Conservation (phyloP, 1,140 invertebrate species). For the Littorina saxatilis region DNA sequence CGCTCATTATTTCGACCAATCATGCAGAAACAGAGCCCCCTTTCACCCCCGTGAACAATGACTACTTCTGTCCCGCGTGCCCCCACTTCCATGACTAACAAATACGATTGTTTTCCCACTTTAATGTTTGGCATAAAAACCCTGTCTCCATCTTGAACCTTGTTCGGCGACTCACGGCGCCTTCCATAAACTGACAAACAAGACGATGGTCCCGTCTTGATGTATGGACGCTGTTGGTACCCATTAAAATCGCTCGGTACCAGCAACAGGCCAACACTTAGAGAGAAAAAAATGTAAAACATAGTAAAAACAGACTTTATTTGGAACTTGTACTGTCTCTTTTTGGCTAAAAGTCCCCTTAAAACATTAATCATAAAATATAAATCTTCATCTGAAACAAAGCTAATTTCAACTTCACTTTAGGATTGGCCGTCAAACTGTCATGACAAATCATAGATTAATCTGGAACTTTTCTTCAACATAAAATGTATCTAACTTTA, state of each 20-base stretch:
- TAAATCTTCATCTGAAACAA: too few species aligned
- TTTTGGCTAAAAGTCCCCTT: too few species aligned
- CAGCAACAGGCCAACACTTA: constrained; percentile 14
- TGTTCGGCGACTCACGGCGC: not conserved
- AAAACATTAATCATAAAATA: too few species aligned
- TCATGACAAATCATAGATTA: too few species aligned
- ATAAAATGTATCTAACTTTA: too few species aligned
- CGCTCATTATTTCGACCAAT: constrained; percentile 12
- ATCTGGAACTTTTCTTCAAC: too few species aligned
- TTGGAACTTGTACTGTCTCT: too few species aligned
- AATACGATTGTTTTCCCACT: constrained; percentile 22
- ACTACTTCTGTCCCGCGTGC: not conserved
- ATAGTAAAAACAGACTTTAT: too few species aligned
- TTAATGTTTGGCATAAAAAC: not conserved
- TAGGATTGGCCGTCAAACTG: too few species aligned
- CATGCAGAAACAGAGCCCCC: not conserved
- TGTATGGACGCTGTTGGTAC: not conserved
- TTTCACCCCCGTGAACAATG: not conserved
- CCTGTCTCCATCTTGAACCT: not conserved
- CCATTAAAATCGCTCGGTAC: constrained; percentile 9
- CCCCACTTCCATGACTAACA: not conserved
- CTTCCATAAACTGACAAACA: constrained; percentile 5
- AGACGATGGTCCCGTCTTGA: not conserved
- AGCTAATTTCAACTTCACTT: too few species aligned
- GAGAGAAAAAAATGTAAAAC: too few species aligned